These are phyloP conservation scores for Oceanodroma leucorhoa DNA, from an alignment of 2,797 vertebrate genomes.

Conservation along the genomic window DNA sequence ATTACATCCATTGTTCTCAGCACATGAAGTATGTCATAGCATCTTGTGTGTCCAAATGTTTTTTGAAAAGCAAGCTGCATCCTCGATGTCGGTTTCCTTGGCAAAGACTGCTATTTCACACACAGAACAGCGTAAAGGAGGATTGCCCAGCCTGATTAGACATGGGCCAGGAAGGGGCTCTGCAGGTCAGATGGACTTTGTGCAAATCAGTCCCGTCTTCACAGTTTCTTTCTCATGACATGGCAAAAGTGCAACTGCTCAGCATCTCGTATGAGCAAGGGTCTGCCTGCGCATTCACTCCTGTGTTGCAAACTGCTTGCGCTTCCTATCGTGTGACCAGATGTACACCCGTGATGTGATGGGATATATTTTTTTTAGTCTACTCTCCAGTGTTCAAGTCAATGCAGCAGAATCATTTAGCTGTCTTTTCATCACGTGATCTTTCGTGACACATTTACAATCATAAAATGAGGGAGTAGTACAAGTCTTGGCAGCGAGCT, in stretches of 20 bases:
- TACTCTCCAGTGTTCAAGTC: background rate
- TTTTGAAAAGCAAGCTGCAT: background rate
- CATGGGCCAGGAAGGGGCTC: background rate
- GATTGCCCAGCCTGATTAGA: background rate
- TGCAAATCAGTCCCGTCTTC: background rate
- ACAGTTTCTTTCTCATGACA: background rate
- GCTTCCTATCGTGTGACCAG: fast-evolving
- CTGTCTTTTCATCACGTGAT: background rate
- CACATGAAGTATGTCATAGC: background rate
- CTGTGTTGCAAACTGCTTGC: too few species aligned
- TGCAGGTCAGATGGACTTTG: background rate
- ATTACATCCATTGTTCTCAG: background rate
- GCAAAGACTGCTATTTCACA: background rate
- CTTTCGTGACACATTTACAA: background rate
- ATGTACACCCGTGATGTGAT: fast-evolving
- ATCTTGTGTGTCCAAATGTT: background rate
- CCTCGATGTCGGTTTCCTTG: background rate
- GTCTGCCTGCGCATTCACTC: background rate
- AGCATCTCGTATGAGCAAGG: background rate
- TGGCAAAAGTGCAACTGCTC: background rate
- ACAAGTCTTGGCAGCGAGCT: background rate
- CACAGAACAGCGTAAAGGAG: fast-evolving
- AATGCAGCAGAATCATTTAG: background rate
- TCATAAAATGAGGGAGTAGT: background rate
- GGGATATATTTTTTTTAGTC: background rate